Evolutionary conservation across 2,888 invertebrate species (phyloP).

Genomic region (Trypoxylon attenuatum): DNA sequence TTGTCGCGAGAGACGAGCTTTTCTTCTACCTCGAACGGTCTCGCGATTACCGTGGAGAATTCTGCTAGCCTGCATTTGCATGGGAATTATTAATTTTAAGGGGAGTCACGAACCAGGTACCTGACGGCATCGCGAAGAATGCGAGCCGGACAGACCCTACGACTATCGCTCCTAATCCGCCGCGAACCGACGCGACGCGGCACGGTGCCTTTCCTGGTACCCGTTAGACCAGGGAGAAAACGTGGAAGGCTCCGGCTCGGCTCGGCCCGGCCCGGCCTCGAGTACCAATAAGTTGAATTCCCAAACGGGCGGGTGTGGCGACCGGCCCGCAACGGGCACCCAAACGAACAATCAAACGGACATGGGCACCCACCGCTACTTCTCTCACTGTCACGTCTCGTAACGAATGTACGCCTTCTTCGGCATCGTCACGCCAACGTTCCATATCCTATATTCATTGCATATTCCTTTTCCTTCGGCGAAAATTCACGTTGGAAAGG

Average conservation of each 20-base stretch:
- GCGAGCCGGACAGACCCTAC: slow-evolving; percentile 41
- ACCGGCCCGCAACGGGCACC: slow-evolving; percentile 72
- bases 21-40: no score
- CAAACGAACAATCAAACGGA: slow-evolving; percentile 68
- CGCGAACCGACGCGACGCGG: slow-evolving; percentile 47
- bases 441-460: slow-evolving; percentile 1
- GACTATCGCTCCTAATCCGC: slow-evolving; percentile 52
- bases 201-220: slow-evolving; percentile 53
- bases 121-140: slow-evolving; percentile 22
- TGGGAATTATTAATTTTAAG: slow-evolving; percentile 17
- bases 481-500: no score
- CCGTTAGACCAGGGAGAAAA: slow-evolving; percentile 58
- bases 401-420: no score
- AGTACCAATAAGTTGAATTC: slow-evolving; percentile 71
- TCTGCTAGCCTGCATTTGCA: no score
- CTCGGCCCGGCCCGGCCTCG: slow-evolving; percentile 50
- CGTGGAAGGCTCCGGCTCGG: slow-evolving; percentile 48
- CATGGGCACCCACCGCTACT: slow-evolving; percentile 35
- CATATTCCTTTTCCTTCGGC: background rate
- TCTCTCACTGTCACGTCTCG: no score
- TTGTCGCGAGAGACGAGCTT: no score
- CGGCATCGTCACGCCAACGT: no score
- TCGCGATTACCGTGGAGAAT: no score
- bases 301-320: slow-evolving; percentile 75
- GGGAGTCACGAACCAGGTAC: slow-evolving; percentile 8